These are phyloP conservation scores for Abrostola triplasia DNA, from an alignment of 2,888 invertebrate genomes.

Conservation along the genomic window DNA sequence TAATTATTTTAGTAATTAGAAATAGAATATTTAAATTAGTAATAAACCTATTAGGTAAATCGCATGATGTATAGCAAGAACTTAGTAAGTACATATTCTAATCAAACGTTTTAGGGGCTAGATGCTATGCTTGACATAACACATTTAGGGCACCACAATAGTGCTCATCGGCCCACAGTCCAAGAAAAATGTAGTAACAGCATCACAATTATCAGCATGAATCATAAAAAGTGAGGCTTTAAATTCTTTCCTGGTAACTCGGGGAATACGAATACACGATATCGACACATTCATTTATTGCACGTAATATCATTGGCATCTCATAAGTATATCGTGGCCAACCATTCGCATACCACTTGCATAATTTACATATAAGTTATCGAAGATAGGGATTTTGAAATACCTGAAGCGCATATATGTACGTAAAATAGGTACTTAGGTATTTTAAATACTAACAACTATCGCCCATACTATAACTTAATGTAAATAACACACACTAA, in stretches of 20 bases:
- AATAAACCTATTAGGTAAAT: too few species aligned
- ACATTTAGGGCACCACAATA: too few species aligned
- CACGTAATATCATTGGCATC: constrained; percentile 15
- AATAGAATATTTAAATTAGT: too few species aligned
- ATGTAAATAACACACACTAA: neutral
- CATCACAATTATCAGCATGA: neutral
- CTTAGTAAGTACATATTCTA: too few species aligned
- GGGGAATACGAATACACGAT: constrained; percentile 1
- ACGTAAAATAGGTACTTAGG: too few species aligned
- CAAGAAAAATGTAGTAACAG: neutral
- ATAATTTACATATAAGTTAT: constrained; percentile 3
- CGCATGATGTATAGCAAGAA: too few species aligned
- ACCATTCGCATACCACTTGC: constrained; percentile 4
- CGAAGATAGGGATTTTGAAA: constrained; percentile 10
- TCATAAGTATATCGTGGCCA: constrained; percentile 7
- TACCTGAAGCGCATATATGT: neutral
- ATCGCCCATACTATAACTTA: neutral
- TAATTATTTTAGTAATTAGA: too few species aligned
- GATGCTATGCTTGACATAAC: too few species aligned
- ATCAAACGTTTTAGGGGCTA: too few species aligned
- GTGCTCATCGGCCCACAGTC: too few species aligned
- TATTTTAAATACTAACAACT: too few species aligned
- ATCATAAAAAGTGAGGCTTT: neutral
- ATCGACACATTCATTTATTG: constrained; percentile 2
- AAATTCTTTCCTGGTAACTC: constrained; percentile 1